Evolutionary conservation across 2,113 vertebrate genomes (phyloP), one percentile per base, ranked within the genome.

Genomic region (Bucco capensis): DNA sequence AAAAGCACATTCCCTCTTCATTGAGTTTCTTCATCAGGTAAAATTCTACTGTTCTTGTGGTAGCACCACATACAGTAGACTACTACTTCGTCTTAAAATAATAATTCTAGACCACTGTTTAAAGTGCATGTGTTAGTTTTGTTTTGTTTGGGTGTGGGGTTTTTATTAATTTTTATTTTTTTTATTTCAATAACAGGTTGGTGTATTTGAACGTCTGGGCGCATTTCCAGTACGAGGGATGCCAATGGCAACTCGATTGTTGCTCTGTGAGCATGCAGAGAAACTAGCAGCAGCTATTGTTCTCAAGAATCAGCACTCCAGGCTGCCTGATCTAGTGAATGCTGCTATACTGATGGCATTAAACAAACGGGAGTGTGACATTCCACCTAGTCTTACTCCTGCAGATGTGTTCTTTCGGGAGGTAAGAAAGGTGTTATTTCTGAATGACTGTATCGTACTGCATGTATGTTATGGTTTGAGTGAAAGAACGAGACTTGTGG

Each of bases 371-470:
- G 96, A 92, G 50, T 85, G 96, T 31, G 80, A 97, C 1, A 78
- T 99, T 75, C 98, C 98, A 0, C 42, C 97, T 56, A 98, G 96
- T 92, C 98, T 99, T 90, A 99, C 98, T 1, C 95, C 98, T 1
- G 99, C 99, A 0, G 99, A 99, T 30, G 97, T 99, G 77, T 99
- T 99, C 96, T 99, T 99, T 92, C 98, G 99, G 96, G 98, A 99
- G 98, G 99, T 99, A 81, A 94, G 94, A 61, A 51, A 24, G 16
- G 18, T 25, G 10, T 57, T 12, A 0, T 5, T 82, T 35, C 57
- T 64, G 38, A 79, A 14, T 51, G 19, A 1, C 8, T 35, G 7
- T 64, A 2, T 38, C 12, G 19, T 8, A 5, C n/a, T 5, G 1
- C 49, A 12, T 17, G 4, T 30, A n/a, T n/a, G n/a, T n/a, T n/a